A percentile compares a stretch with the other conserved stretches of the same genome.
Evolutionary conservation across 30 jellyfish, hydroid and myxozoan genomes (phyloP).

Genomic region (Phacellophora camtschatica): DNA sequence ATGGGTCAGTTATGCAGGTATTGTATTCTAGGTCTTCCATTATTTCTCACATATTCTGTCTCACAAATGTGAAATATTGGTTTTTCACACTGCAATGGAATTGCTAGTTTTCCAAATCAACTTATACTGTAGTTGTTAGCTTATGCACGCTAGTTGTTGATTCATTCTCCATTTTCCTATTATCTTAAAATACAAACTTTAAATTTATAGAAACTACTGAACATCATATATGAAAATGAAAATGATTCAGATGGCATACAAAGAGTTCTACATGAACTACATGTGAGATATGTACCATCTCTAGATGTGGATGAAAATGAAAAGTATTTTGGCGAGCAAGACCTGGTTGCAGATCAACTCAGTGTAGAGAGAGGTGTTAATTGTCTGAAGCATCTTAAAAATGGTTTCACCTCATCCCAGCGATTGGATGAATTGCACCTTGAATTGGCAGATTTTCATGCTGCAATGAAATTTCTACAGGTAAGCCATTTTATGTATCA

Average conservation of each 20-base stretch:
- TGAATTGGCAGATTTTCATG: conserved; percentile 63
- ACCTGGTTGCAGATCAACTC: conserved; percentile 38
- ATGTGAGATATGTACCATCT: conserved; percentile 24
- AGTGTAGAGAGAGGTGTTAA: conserved; percentile 35
- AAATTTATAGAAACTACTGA: conserved; percentile 27
- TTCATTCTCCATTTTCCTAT: not conserved
- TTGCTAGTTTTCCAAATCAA: not conserved
- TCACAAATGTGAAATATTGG: no score
- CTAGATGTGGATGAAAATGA: not conserved
- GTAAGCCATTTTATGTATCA: not conserved
- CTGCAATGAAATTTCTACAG: conserved; percentile 48
- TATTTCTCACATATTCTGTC: no score
- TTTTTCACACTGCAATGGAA: no score
- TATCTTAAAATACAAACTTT: not conserved
- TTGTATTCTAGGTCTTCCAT: no score
- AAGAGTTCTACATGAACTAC: conserved; percentile 11
- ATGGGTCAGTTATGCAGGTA: no score
- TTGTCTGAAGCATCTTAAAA: conserved; percentile 6
- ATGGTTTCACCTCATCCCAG: conserved; percentile 31
- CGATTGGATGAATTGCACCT: conserved; percentile 41
- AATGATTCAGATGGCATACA: conserved; percentile 45
- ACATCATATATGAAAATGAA: conserved; percentile 41
- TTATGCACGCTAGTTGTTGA: not conserved
- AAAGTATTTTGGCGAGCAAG: not conserved
- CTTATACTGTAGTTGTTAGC: not conserved